These are phyloP conservation scores for Rhorus exstirpatorius DNA, from an alignment of 2,888 invertebrate species.

Conservation along the genomic window DNA sequence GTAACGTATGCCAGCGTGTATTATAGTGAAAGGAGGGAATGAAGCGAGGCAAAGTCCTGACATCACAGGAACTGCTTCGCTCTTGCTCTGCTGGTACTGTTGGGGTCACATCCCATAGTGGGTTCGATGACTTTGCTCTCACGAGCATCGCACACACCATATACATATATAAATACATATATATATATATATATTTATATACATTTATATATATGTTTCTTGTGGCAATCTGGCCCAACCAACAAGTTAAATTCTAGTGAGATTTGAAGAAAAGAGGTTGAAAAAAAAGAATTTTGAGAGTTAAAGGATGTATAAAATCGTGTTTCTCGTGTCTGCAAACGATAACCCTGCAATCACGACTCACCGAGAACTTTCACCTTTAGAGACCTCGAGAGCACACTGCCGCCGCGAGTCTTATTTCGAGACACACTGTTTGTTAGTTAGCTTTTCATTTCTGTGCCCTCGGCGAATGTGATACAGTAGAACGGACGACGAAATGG, in stretches of 20 bases:
- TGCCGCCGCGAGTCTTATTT: not conserved
- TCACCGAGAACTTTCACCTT: not conserved
- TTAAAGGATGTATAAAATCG: not conserved
- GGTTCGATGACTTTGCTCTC: constrained; percentile 67
- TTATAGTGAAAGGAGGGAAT: constrained; percentile 66
- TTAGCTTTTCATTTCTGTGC: too few relatives aligned
- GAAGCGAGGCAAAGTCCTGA: constrained; percentile 49
- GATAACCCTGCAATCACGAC: not conserved
- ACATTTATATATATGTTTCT: not conserved
- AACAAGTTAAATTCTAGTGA: constrained; percentile 33
- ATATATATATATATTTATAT: not conserved
- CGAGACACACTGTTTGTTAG: too few relatives aligned
- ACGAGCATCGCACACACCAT: constrained; percentile 57
- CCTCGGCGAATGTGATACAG: too few relatives aligned
- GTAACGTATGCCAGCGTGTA: constrained; percentile 31
- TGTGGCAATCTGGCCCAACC: not conserved
- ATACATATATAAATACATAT: too few relatives aligned
- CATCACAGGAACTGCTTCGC: constrained; percentile 59
- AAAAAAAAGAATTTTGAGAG: not conserved
- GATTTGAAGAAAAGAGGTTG: not conserved
- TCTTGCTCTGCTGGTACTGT: constrained; percentile 45
- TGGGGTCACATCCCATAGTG: constrained; percentile 66
- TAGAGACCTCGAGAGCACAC: not conserved
- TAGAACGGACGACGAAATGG: too few relatives aligned
- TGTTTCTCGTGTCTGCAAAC: not conserved